A percentile compares a stretch with the other conserved stretches of the same genome.
These are phyloP conservation scores for Notarius quadriscutis DNA, from an alignment of 2,113 vertebrate species.

Conservation along the genomic window DNA sequence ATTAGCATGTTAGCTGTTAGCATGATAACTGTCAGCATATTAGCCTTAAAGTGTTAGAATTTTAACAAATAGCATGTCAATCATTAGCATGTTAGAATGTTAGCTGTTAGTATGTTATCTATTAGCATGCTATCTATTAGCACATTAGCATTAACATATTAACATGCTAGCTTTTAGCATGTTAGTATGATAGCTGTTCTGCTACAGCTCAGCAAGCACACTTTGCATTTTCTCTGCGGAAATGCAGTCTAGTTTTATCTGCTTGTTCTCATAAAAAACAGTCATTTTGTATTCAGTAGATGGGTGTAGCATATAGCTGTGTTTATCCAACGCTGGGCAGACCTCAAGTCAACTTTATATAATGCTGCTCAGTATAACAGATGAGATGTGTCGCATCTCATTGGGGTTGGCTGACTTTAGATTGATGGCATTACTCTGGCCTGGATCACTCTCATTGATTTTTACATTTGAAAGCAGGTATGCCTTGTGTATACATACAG, in stretches of 20 bases:
- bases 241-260: neutral
- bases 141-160: too few relatives aligned
- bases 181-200: too few relatives aligned
- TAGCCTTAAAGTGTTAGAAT: too few relatives aligned
- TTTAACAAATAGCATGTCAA: too few relatives aligned
- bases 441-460: slow-evolving; percentile 15
- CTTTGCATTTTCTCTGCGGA: too few relatives aligned
- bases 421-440: slow-evolving; percentile 3
- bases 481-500: neutral
- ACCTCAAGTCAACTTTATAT: neutral
- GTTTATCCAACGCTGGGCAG: neutral
- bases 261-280: neutral
- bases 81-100: too few relatives aligned
- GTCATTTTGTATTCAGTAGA: neutral
- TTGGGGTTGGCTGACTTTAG: neutral
- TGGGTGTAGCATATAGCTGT: neutral
- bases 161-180: too few relatives aligned
- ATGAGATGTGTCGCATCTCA: slow-evolving; percentile 21
- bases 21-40: too few relatives aligned
- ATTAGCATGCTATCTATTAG: too few relatives aligned
- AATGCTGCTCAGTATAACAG: slow-evolving; percentile 8
- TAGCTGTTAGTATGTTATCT: too few relatives aligned
- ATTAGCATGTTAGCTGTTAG: too few relatives aligned
- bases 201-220: too few relatives aligned
- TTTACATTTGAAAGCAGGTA: slow-evolving; percentile 13